Percentiles rank a stretch among this genome's conserved stretches.
These are phyloP conservation scores for Actinernus sp. DNA, from an alignment of 92 coral and sea anemone species.

Conservation along the genomic window DNA sequence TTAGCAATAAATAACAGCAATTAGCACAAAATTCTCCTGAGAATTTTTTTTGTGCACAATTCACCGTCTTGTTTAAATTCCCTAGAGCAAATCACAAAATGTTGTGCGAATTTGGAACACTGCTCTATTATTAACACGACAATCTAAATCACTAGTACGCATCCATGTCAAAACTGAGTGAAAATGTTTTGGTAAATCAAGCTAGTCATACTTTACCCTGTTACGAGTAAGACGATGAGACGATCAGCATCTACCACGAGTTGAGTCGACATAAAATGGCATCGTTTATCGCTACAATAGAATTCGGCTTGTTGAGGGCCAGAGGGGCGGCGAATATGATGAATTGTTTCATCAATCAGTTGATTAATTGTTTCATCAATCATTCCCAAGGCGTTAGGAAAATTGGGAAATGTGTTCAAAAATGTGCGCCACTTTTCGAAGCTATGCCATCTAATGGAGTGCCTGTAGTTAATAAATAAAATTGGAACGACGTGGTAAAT, in stretches of 20 bases:
- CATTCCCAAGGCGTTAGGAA: conserved; percentile 41
- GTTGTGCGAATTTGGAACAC: no score
- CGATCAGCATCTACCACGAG: conserved; percentile 17
- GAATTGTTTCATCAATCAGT: no score
- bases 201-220: conserved; percentile 27
- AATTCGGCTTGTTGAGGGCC: conserved; percentile 18
- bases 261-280: conserved; percentile 28
- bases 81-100: no score
- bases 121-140: no score
- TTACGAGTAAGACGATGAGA: conserved; percentile 23
- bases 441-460: conserved; percentile 16
- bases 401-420: conserved; percentile 1
- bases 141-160: no score
- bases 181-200: no score
- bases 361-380: conserved; percentile 46
- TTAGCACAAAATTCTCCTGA: no score
- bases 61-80: no score
- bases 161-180: no score
- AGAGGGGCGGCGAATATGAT: conserved; percentile 11
- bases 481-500: conserved; percentile 35
- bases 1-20: no score
- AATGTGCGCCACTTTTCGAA: conserved; percentile 16
- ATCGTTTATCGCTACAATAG: conserved; percentile 17
- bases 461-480: conserved; percentile 5
- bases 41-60: no score